Evolutionary conservation across 2,888 invertebrate genomes (phyloP), one percentile per base, ranked within the genome.

Genomic region (Iselma pallidipennis): DNA sequence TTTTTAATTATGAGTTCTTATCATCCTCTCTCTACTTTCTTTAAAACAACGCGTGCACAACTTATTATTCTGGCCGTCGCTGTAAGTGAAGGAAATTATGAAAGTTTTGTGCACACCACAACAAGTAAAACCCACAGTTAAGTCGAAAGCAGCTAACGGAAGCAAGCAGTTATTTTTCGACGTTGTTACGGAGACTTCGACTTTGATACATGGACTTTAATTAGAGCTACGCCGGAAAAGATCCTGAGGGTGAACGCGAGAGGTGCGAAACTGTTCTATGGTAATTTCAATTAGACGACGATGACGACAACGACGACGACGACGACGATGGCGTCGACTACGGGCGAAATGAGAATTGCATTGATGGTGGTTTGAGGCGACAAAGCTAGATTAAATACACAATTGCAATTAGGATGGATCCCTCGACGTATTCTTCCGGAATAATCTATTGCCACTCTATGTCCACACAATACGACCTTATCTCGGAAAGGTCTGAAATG

Each of bases 71-170:
- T 66, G 68, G 65, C 64, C 67, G 63, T 61, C 60, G 66, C 52
- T 67, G 69, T 74, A 74, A 74, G 74, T 74, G 74, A 72, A 77
- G 77, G 76, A 79, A 79, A 78, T 79, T 78, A 76, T 78, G 74
- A 76, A 79, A 78, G 76, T 78, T 78, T 74, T 65, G 66, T 71
- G 65, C 57, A 63, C 62, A 63, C 61, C 59, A 57, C 56, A 57
- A 62, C 66, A 70, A 71, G 73, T 4, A 45, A 14, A 5, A 4
- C 2, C 3, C 7, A 4, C 10, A 9, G n/a, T n/a, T n/a, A n/a
- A n/a, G n/a, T n/a, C n/a, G n/a, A n/a, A n/a, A 29, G 10, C 19
- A 45, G 23, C 21, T 23, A 12, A 21, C n/a, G 73, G 71, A 72
- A 74, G 71, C 73, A 70, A 45, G 70, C 71, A 71, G 73, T 73